phyloP scores from a whole-genome alignment of 2,797 vertebrate genomes.

The Danio tinwini region DNA sequence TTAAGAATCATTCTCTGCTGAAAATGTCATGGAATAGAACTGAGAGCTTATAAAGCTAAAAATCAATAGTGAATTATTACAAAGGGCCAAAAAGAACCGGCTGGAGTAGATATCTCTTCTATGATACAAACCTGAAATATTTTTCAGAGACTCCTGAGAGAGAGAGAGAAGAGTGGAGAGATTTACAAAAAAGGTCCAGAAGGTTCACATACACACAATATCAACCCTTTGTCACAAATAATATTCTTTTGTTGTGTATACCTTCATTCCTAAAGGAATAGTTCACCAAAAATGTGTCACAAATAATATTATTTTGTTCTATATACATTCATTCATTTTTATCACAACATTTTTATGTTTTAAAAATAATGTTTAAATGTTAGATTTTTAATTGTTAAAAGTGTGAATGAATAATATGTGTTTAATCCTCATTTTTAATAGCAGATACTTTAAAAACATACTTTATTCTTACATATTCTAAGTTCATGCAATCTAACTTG shows the following conservation, averaged over 20 bases:
- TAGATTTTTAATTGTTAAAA: no score
- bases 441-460: no score
- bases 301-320: no score
- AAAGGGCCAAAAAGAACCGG: constrained; percentile 60
- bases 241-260: constrained; percentile 3
- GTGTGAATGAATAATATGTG: no score
- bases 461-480: no score
- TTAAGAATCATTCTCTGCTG: constrained; percentile 63
- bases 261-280: background rate
- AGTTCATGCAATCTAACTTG: no score
- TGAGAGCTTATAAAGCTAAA: constrained; percentile 55
- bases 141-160: constrained; percentile 6
- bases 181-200: constrained; percentile 7
- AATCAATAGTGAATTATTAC: constrained; percentile 72
- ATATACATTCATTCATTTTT: no score
- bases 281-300: no score
- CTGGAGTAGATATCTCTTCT: constrained; percentile 45
- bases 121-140: constrained; percentile 28
- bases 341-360: no score
- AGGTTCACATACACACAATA: constrained; percentile 3
- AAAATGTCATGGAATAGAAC: constrained; percentile 71
- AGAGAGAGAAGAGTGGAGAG: background rate
- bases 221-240: background rate
- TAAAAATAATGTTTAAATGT: no score
- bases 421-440: no score